phyloP scores from a whole-genome alignment of 2,797 vertebrate species.

The Arnoldichthys spilopterus region DNA sequence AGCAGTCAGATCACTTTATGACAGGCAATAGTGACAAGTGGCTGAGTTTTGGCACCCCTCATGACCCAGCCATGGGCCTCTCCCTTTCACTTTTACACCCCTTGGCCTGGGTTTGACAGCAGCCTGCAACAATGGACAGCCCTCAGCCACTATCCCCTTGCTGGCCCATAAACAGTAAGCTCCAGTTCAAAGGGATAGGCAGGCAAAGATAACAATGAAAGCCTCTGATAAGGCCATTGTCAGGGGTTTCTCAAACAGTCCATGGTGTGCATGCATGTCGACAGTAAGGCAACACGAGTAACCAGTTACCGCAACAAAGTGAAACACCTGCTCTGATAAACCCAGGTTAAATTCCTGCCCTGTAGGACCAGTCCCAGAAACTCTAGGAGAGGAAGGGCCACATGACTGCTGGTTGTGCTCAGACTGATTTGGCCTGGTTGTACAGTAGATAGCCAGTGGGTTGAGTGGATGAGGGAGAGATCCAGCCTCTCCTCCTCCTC shows the following conservation, averaged over 20 bases:
- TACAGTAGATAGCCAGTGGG: slow-evolving; percentile 69
- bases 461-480: slow-evolving; percentile 63
- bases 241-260: slow-evolving; percentile 21
- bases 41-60: slow-evolving; percentile 62
- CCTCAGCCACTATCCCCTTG: slow-evolving; percentile 35
- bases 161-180: slow-evolving; percentile 46
- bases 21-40: slow-evolving; percentile 80
- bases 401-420: slow-evolving; percentile 55
- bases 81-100: slow-evolving; percentile 64
- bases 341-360: slow-evolving; percentile 53
- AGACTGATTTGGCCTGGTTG: slow-evolving; percentile 62
- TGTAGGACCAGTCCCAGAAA: slow-evolving; percentile 59
- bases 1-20: slow-evolving; percentile 83
- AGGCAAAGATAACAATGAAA: slow-evolving; percentile 41
- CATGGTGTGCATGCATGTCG: slow-evolving; percentile 7
- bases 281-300: slow-evolving; percentile 70
- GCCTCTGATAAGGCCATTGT: slow-evolving; percentile 35
- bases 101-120: slow-evolving; percentile 56
- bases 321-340: slow-evolving; percentile 72
- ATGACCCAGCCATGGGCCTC: slow-evolving; percentile 61
- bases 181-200: slow-evolving; percentile 35
- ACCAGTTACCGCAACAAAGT: slow-evolving; percentile 78
- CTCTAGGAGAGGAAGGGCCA: slow-evolving; percentile 56
- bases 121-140: slow-evolving; percentile 41
- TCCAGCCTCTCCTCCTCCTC: slow-evolving; percentile 46